phyloP scores from a whole-genome alignment of 2,797 vertebrate genomes.

The Syngnathus rostellatus region DNA sequence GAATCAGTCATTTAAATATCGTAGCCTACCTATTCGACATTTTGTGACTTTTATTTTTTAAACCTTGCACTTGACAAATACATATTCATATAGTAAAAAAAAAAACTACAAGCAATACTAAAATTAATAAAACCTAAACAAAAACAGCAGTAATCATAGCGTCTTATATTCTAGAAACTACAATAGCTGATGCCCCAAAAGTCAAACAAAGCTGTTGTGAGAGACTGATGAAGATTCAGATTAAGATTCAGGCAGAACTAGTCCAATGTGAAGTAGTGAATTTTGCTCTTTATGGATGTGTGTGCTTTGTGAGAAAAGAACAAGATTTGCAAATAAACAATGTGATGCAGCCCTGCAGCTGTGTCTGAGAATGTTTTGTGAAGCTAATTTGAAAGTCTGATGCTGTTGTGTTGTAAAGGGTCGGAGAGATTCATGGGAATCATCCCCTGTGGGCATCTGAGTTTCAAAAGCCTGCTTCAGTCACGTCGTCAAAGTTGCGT shows the following conservation, averaged over 20 bases:
- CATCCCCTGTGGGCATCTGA: constrained; percentile 9
- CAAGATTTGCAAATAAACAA: constrained; percentile 3
- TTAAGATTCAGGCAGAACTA: background rate
- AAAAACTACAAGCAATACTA: no score
- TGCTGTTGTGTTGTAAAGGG: constrained; percentile 29
- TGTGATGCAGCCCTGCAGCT: constrained; percentile 17
- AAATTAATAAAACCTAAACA: no score
- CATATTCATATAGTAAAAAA: no score
- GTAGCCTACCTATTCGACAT: no score
- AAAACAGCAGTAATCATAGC: no score
- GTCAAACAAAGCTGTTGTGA: background rate
- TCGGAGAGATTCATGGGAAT: constrained; percentile 27
- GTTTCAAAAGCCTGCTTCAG: constrained; percentile 23
- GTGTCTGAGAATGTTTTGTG: constrained; percentile 9
- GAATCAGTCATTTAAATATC: no score
- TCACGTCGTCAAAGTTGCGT: constrained; percentile 17
- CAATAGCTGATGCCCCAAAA: constrained; percentile 7
- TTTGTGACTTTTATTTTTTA: no score
- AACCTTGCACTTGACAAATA: no score
- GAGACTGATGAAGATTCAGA: background rate
- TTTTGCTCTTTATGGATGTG: constrained; percentile 11
- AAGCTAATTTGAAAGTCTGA: constrained; percentile 44
- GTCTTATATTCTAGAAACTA: no score
- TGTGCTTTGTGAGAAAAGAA: background rate
- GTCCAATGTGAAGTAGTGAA: background rate